Base-by-base conservation (phyloP, 1,140 invertebrate species). In the Zaprionus ornatus region DNA sequence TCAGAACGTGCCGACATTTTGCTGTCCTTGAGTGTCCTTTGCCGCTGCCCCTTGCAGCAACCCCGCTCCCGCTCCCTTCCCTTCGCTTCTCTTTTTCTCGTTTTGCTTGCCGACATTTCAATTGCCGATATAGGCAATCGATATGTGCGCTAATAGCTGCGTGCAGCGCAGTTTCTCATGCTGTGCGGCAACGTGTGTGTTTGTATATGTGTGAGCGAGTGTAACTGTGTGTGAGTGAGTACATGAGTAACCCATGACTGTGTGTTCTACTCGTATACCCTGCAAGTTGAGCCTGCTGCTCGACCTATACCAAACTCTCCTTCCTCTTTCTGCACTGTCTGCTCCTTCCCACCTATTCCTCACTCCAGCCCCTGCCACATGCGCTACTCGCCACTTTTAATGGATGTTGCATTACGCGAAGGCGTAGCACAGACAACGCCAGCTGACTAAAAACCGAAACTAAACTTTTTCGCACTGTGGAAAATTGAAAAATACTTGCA, bases 401-500 rank as follows among this genome's bases (percentile, higher is more conserved):
- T 87, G 77, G 64, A 81, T 80, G 84, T 88, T 88, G 84, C 80
- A 87, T 80, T 87, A 88, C 73, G 64, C 61, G 17, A 21, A 70
- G 27, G 35, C 74, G 55, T 48, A 59, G 37, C 59, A 52, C 54
- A 52, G 27, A 19, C 42, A 27, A 10, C 42, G 23, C 12, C 63
- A 74, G 56, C 21, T 40, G 19, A 71, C 68, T 82, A 70, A 79
- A 45, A 59, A 50, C 19, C 45, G 21, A 69, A 75, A 71, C 54
- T 45, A 82, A 87, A 87, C 56, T 65, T 82, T 88, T 71, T 13
- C 48, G 35, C 42, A 15, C 50, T 50, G 40, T 45, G 74, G 2
- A 73, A 90, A 88, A 88, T 90, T 90, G 85, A 90, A 84, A 88
- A 90, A 90, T 82, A 84, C 78, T 88, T 88, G 9, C 45, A 13